Base-by-base conservation (phyloP, 2,113 vertebrate species). In the Protobothrops flavoviridis region DNA sequence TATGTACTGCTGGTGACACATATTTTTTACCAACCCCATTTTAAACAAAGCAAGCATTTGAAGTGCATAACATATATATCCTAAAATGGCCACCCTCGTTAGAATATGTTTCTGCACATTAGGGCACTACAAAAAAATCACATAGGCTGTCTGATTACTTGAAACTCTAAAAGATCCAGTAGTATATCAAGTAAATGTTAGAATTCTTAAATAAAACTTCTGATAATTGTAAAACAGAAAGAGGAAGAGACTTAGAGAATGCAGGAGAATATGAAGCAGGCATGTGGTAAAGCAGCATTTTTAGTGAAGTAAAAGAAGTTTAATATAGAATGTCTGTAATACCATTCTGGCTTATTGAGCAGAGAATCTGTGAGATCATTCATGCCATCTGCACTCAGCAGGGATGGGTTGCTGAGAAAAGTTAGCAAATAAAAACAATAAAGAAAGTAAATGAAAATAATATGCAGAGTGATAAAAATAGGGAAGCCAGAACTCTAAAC, bases 401-500 rank as follows among this genome's bases (percentile, higher is more conserved):
- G 90, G 87, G 91, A 90, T 57, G 90, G 0, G 0, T 0, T 90
- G 23, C 85, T 17, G 11, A 95, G 91, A 93, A 91, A 95, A 93
- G 15, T 23, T 90, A 59, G 69, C 90, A 96, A 96, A 95, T 91
- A 95, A 87, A 96, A 96, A 53, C 33, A 91, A 88, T 23, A 96
- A 96, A 48, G 85, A 92, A 95, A 86, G 69, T 81, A 95, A 96
- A 97, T 90, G 20, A 95, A 96, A 97, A 96, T 94, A 94, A 96
- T 96, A 94, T 43, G 29, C 3, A 94, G 48, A 88, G 53, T 88
- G 56, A 56, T 12, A 96, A 94, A 94, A 94, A 87, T 85, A 92
- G 74, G 85, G 12, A 95, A 96, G 94, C 9, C 10, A 94, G 85
- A 85, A n/a, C 69, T 26, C 86, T 95, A 95, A 97, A 94, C 1